Evolutionary conservation across 2,797 vertebrate genomes (phyloP).

Genomic region (Sparidentex hasta): DNA sequence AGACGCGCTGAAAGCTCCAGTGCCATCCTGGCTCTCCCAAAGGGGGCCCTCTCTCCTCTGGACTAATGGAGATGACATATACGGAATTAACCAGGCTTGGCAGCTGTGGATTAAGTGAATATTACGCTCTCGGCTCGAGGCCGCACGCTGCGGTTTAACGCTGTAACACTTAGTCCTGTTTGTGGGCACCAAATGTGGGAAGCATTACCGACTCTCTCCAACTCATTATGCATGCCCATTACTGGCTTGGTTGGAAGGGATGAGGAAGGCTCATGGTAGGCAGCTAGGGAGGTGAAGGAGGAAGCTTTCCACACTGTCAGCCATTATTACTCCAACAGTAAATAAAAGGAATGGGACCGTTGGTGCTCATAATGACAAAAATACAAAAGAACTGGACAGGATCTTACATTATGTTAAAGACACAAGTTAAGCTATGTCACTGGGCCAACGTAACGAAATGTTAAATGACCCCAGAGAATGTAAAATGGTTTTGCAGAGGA

Average conservation of each 20-base stretch:
- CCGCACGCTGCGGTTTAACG: conserved; percentile 66
- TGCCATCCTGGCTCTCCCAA: conserved; percentile 54
- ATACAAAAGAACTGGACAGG: conserved; percentile 24
- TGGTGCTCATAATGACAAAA: conserved; percentile 34
- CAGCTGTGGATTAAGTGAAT: conserved; percentile 69
- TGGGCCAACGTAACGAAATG: conserved; percentile 9
- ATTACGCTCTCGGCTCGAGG: conserved; percentile 55
- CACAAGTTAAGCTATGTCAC: conserved; percentile 10
- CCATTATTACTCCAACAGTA: conserved; percentile 54
- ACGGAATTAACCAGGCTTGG: conserved; percentile 67
- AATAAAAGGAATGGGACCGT: conserved; percentile 27
- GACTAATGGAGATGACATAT: conserved; percentile 66
- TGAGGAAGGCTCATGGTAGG: conserved; percentile 46
- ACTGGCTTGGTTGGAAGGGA: conserved; percentile 57
- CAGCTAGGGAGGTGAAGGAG: conserved; percentile 27
- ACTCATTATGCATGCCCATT: conserved; percentile 56
- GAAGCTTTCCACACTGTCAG: conserved; percentile 71
- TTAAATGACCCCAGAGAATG: conserved; percentile 6
- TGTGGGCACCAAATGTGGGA: conserved; percentile 76
- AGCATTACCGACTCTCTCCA: conserved; percentile 68
- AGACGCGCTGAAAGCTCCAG: conserved; percentile 61
- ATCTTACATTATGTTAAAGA: conserved; percentile 12
- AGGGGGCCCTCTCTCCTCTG: conserved; percentile 32
- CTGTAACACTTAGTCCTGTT: conserved; percentile 71
- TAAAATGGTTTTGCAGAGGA: background rate